Conservation (phyloP, 2,113 vertebrate species). For the Clupea harengus region DNA sequence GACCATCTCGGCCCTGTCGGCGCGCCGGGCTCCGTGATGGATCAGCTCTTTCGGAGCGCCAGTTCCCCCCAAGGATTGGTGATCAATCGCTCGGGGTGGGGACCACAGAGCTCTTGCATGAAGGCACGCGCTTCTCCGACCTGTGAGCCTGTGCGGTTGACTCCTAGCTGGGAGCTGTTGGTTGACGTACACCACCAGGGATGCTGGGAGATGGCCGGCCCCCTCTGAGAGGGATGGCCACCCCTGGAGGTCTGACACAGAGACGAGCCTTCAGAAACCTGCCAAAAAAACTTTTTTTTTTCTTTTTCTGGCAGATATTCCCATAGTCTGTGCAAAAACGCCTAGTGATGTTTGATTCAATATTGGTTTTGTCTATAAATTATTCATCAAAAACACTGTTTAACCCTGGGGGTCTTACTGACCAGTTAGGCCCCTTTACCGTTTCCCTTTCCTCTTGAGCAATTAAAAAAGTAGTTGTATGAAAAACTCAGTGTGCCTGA, state of each 20-base stretch:
- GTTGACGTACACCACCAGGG: slow-evolving; percentile 67
- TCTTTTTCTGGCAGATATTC: neutral
- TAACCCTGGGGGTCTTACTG: neutral
- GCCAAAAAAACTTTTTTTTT: neutral
- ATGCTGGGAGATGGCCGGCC: slow-evolving; percentile 46
- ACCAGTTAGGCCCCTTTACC: neutral
- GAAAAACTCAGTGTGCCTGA: neutral
- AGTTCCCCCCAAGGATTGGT: slow-evolving; percentile 56
- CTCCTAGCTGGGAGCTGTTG: neutral
- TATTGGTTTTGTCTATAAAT: neutral
- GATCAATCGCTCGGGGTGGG: slow-evolving; percentile 82
- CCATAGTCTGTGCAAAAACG: neutral
- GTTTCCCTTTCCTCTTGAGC: neutral
- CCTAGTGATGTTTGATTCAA: neutral
- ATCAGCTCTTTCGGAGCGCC: slow-evolving; percentile 81
- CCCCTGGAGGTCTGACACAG: slow-evolving; percentile 64
- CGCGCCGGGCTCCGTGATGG: slow-evolving; percentile 84
- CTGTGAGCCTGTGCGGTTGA: neutral
- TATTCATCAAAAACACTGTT: neutral
- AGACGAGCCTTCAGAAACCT: slow-evolving; percentile 12
- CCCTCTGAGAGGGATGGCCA: slow-evolving; percentile 53
- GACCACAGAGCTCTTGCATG: slow-evolving; percentile 56
- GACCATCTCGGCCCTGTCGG: slow-evolving; percentile 84
- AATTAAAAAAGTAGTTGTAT: neutral
- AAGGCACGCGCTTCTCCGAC: neutral